Evolutionary conservation across 1,140 invertebrate genomes (phyloP).

Genomic region (Tetramorium alpestre): DNA sequence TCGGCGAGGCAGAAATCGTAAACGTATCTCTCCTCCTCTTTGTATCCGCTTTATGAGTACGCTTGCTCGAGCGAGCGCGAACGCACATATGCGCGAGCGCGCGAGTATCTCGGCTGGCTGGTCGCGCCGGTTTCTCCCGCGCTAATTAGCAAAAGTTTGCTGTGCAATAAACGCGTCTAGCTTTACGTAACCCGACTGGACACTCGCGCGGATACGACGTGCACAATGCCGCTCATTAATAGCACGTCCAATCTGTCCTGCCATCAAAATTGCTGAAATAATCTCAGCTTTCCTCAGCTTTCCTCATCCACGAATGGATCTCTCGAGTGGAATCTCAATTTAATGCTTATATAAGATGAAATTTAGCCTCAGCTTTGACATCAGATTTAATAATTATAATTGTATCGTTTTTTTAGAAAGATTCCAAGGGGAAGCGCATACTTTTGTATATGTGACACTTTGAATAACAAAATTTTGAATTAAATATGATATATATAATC

Average conservation of each 20-base stretch:
- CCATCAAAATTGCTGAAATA: constrained; percentile 41
- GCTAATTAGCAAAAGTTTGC: constrained; percentile 85
- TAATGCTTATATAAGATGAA: not conserved
- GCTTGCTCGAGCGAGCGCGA: constrained; percentile 17
- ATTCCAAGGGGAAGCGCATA: not conserved
- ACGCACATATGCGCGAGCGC: constrained; percentile 22
- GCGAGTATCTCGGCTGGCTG: constrained; percentile 79
- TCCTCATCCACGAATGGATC: not conserved
- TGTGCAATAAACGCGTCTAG: constrained; percentile 82
- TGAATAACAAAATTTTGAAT: not conserved
- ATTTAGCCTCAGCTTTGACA: not conserved
- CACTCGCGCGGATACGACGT: constrained; percentile 67
- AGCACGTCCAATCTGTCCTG: constrained; percentile 52
- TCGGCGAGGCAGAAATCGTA: constrained; percentile 18
- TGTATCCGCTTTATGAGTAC: constrained; percentile 59
- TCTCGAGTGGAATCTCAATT: not conserved
- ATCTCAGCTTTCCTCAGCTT: constrained; percentile 52
- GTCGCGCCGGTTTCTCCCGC: constrained; percentile 83
- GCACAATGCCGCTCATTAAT: constrained; percentile 69
- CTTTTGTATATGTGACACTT: not conserved
- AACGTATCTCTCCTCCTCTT: not conserved
- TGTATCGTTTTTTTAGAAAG: not conserved
- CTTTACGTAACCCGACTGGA: constrained; percentile 80
- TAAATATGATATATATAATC: not conserved
- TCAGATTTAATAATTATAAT: not conserved